Evolutionary conservation across 2,888 invertebrate species (phyloP).

Genomic region (Ormyrus nitidulus): DNA sequence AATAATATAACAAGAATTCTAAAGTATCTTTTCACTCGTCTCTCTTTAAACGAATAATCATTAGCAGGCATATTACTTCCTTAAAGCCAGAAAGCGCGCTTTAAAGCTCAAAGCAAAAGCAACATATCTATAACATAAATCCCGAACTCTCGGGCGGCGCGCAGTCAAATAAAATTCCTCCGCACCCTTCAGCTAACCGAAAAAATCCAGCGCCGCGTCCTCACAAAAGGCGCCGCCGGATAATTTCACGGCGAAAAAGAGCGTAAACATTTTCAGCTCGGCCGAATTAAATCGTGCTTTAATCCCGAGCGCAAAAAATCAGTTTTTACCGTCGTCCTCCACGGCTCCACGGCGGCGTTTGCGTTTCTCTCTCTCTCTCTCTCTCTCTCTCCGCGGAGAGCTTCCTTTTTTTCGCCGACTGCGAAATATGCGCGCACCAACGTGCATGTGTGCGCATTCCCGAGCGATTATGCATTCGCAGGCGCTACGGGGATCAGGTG

Average conservation of each 20-base stretch:
- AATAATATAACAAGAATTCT: too few species aligned
- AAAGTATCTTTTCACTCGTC: too few species aligned
- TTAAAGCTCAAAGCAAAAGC: too few species aligned
- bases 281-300: constrained; percentile 47
- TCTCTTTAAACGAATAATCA: too few species aligned
- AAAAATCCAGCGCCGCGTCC: background rate
- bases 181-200: background rate
- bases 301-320: constrained; percentile 42
- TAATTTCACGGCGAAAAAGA: constrained; percentile 30
- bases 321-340: constrained; percentile 11
- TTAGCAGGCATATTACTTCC: too few species aligned
- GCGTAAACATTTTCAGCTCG: constrained; percentile 29
- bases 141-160: background rate
- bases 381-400: too few species aligned
- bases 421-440: constrained; percentile 3
- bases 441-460: constrained; percentile 27
- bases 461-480: constrained; percentile 47
- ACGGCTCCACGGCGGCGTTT: background rate
- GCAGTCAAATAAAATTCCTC: constrained; percentile 9
- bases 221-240: constrained; percentile 6
- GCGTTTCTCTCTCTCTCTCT: background rate
- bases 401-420: constrained; percentile 8
- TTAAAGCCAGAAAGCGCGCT: background rate
- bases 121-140: background rate
- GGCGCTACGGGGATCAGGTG: constrained; percentile 6